Base-by-base conservation (phyloP, 2,113 vertebrate species). In the Caranx melampygus region DNA sequence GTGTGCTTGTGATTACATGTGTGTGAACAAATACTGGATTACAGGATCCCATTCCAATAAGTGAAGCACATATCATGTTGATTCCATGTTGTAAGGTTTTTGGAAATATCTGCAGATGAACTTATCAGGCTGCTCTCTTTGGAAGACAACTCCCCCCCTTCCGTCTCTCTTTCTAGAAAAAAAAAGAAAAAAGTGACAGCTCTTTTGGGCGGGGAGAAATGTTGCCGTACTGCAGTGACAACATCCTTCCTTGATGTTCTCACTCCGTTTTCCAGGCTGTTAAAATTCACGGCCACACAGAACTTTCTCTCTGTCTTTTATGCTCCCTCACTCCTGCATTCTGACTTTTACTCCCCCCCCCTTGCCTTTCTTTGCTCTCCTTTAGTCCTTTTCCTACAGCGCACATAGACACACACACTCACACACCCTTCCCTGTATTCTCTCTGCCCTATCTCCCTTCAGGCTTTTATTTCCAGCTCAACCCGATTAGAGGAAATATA, bases 201-300 rank as follows among this genome's bases (percentile, higher is more conserved):
- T 84, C 55, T 88, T 78, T 84, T 6, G 82, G 63, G 45, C n/a
- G 71, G 49, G 20, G 69, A 80, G 72, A 84, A 78, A 72, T 75
- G 84, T 78, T 65, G 74, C 70, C 10, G 52, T 58, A 59, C 72
- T 66, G 55, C 69, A 76, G 60, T 5, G 61, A 78, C 82, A 91
- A 78, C 82, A 78, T 81, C 70, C 54, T 64, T 81, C 64, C 79
- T 79, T 84, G 69, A 87, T 81, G 67, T 65, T 61, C 66, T 73
- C 55, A 16, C 35, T 70, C 64, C 0, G 0, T 58, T 86, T 67
- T 87, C 37, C 52, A 52, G 61, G 81, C 64, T 84, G 71, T 88
- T 89, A 77, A 86, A 89, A 91, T 89, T 86, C 84, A 88, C 2
- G 18, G 63, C 75, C 84, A 84, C 73, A 76, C 78, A 82, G 57